A percentile compares a stretch with the other conserved stretches of the same genome.
Evolutionary conservation across 2,888 invertebrate genomes (phyloP).

Genomic region (Rhyacophila evoluta): DNA sequence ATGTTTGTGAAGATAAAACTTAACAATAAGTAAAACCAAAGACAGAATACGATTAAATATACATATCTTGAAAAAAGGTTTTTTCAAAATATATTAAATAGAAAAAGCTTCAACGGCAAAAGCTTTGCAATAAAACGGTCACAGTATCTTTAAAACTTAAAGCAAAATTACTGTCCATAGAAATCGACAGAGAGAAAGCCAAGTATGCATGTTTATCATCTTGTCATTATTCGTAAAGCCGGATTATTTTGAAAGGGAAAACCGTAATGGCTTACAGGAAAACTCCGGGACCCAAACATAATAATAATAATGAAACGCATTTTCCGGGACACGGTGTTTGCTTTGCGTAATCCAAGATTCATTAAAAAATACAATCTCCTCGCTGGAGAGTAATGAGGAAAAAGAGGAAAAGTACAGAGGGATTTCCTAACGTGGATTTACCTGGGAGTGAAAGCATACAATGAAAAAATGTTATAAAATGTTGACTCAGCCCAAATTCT

Average conservation of each 20-base stretch:
- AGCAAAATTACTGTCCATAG: neutral
- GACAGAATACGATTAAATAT: no score
- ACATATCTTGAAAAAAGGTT: no score
- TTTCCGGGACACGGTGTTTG: neutral
- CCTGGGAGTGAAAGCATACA: neutral
- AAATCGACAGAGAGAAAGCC: neutral
- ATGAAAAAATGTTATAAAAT: neutral
- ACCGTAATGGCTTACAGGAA: neutral
- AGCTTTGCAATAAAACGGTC: neutral
- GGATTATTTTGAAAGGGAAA: constrained; percentile 22
- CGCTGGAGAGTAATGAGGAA: neutral
- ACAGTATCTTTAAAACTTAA: neutral
- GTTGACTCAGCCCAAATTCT: no score
- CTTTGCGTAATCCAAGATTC: constrained; percentile 18
- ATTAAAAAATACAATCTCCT: neutral
- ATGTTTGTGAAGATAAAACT: no score
- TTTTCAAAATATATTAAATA: neutral
- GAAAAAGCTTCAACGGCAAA: neutral
- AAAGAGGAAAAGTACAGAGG: neutral
- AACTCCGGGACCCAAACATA: neutral
- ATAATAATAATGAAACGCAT: constrained; percentile 15
- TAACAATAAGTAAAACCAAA: no score
- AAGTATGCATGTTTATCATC: constrained; percentile 1
- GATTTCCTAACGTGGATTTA: neutral
- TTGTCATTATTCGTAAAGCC: constrained; percentile 19